These are phyloP conservation scores for Conus betulinus DNA, from an alignment of 1,140 invertebrate species.

Conservation along the genomic window DNA sequence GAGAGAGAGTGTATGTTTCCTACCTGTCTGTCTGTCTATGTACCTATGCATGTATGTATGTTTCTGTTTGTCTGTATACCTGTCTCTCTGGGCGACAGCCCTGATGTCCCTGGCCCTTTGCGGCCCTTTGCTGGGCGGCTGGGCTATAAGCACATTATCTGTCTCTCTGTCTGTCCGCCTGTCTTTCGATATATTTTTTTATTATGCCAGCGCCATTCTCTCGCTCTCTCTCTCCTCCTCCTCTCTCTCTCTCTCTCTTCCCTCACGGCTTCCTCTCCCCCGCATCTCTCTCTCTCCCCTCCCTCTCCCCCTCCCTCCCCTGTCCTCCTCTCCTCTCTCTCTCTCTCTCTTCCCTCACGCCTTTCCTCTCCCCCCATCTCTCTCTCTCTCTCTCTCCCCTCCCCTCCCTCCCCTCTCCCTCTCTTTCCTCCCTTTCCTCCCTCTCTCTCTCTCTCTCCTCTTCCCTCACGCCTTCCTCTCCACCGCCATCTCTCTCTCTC, in stretches of 20 bases:
- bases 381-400: background rate
- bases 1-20: too few relatives aligned
- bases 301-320: background rate
- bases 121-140: too few relatives aligned
- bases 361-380: background rate
- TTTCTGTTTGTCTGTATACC: too few relatives aligned
- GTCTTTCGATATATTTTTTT: too few relatives aligned
- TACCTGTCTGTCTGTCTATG: too few relatives aligned
- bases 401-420: background rate
- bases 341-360: background rate
- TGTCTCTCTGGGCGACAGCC: too few relatives aligned
- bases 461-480: background rate
- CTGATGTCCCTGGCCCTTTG: too few relatives aligned
- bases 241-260: background rate
- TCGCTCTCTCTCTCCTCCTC: background rate
- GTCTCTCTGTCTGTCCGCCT: too few relatives aligned
- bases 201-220: too few relatives aligned
- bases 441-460: background rate
- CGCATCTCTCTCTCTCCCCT: background rate
- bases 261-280: background rate
- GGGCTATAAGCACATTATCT: too few relatives aligned
- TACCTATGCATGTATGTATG: too few relatives aligned
- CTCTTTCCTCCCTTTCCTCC: background rate
- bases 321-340: background rate
- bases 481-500: background rate